A percentile compares a stretch with the other conserved stretches of the same genome.
These are phyloP conservation scores for Melanerpes formicivorus DNA, from an alignment of 2,113 vertebrate genomes.

Conservation along the genomic window DNA sequence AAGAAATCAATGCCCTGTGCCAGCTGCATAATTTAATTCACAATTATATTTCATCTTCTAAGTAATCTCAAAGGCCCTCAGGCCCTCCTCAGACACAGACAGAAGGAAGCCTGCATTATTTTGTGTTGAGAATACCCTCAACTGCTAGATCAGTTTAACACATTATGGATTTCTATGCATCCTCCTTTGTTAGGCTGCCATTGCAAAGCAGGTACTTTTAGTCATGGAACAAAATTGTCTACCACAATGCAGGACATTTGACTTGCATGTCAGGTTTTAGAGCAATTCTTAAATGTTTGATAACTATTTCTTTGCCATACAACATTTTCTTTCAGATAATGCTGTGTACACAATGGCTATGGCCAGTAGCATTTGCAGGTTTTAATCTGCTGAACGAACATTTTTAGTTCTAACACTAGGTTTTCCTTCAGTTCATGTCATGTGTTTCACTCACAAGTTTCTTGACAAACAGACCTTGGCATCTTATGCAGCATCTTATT, in stretches of 20 bases:
- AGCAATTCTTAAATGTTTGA: not conserved
- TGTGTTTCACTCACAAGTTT: not conserved
- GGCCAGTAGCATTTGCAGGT: not conserved
- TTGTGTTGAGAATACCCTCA: not conserved
- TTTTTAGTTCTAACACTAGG: not conserved
- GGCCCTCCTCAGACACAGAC: not conserved
- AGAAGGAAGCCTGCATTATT: not conserved
- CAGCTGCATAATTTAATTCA: slow-evolving; percentile 33
- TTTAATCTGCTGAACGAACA: not conserved
- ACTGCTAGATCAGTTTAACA: not conserved
- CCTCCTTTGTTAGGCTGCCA: not conserved
- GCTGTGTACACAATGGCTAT: not conserved
- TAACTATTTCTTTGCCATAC: not conserved
- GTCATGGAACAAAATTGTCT: not conserved
- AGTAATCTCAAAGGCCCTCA: not conserved
- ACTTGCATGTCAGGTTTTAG: not conserved
- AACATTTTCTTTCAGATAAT: not conserved
- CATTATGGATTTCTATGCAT: not conserved
- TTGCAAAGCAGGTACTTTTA: not conserved
- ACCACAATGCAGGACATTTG: not conserved
- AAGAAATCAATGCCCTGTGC: slow-evolving; percentile 8
- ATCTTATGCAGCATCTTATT: not conserved
- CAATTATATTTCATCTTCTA: not conserved
- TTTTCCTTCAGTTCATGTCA: not conserved
- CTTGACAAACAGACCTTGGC: not conserved